Evolutionary conservation across 2,113 vertebrate species (phyloP).

Genomic region (Poeciliopsis occidentalis): DNA sequence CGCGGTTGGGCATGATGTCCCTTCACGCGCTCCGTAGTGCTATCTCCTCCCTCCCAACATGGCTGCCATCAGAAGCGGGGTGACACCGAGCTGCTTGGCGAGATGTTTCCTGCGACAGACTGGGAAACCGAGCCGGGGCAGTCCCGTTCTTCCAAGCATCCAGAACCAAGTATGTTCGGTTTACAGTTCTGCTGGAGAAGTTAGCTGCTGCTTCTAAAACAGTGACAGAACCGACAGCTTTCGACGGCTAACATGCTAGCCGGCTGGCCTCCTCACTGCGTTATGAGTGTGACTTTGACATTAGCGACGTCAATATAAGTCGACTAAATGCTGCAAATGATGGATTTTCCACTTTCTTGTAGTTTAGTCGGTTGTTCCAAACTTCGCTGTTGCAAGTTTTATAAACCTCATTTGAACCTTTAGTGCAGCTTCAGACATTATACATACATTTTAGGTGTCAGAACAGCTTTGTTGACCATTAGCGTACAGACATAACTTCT

Average conservation of each 20-base stretch:
- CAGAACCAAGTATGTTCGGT: slow-evolving; percentile 62
- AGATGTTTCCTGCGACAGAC: slow-evolving; percentile 68
- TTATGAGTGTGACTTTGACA: slow-evolving; percentile 69
- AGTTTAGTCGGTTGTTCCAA: neutral
- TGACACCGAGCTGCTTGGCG: slow-evolving; percentile 62
- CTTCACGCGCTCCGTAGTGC: slow-evolving; percentile 49
- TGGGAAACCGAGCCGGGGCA: slow-evolving; percentile 34
- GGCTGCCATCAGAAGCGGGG: slow-evolving; percentile 75
- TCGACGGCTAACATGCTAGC: slow-evolving; percentile 27
- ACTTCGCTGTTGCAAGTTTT: neutral
- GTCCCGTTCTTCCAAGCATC: neutral
- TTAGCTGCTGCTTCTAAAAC: neutral
- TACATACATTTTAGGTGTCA: too few relatives aligned
- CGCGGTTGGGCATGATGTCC: slow-evolving; percentile 14
- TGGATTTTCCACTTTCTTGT: neutral
- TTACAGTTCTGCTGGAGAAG: rapidly evolving
- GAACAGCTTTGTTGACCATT: too few relatives aligned
- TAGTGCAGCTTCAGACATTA: neutral
- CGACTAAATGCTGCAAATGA: neutral
- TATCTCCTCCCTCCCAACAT: slow-evolving; percentile 48
- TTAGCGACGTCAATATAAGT: neutral
- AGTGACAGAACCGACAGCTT: neutral
- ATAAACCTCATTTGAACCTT: neutral
- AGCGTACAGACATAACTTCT: neutral
- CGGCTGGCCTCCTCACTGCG: slow-evolving; percentile 36